Conservation (phyloP, 2,888 invertebrate species). For the Frankliniella fusca region DNA sequence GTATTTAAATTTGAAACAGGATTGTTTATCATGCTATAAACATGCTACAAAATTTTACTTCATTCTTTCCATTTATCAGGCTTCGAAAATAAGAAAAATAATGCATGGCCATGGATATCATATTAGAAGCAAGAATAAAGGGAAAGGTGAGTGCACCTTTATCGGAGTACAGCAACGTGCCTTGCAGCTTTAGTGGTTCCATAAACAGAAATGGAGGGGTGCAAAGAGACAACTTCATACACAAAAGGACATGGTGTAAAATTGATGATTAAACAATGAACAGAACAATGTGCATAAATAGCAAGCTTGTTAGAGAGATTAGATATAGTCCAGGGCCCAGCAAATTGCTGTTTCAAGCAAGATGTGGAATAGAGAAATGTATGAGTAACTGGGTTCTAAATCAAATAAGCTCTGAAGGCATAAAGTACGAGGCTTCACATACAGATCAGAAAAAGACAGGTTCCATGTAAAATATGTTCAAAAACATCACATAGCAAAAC, state of each 20-base stretch:
- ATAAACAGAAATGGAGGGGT: neutral
- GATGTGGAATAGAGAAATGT: too few species aligned
- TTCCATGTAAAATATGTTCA: neutral
- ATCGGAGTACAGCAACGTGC: constrained; percentile 1
- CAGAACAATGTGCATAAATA: too few species aligned
- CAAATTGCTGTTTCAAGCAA: too few species aligned
- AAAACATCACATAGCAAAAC: neutral
- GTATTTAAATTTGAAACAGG: too few species aligned
- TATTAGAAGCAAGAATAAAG: neutral
- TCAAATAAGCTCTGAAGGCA: neutral
- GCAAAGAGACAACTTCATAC: neutral
- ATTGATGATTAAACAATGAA: too few species aligned
- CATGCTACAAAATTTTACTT: too few species aligned
- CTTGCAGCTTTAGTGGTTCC: neutral
- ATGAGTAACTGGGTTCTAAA: neutral
- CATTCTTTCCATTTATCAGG: too few species aligned
- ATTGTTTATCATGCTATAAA: too few species aligned
- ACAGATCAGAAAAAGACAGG: neutral
- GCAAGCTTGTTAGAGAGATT: too few species aligned
- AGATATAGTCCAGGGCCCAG: too few species aligned
- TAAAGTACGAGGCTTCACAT: neutral
- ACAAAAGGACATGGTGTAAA: too few species aligned
- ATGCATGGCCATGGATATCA: neutral
- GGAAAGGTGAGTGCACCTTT: neutral
- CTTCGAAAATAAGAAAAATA: neutral